Percentiles rank a stretch among this genome's conserved stretches.
Conservation (phyloP, 2,113 vertebrate species). For the Riparia riparia region DNA sequence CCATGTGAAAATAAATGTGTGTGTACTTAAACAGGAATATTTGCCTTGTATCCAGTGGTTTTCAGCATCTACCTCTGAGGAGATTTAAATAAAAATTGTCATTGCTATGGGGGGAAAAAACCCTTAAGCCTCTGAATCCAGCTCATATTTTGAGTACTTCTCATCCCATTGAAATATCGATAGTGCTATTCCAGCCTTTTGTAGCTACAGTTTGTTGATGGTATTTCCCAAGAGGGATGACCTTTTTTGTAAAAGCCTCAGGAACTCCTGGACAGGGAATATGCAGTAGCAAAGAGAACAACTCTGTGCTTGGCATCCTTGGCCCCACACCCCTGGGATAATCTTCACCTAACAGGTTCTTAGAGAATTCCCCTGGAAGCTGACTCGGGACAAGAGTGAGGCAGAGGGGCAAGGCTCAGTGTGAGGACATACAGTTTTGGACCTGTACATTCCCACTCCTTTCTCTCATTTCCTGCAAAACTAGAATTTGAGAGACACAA, state of each 20-base stretch:
- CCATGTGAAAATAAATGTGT: neutral
- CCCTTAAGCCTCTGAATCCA: neutral
- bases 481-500: neutral
- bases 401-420: neutral
- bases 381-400: neutral
- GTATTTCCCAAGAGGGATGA: neutral
- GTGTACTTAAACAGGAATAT: neutral
- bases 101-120: neutral
- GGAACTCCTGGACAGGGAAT: neutral
- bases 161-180: neutral
- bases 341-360: neutral
- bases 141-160: neutral
- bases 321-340: neutral
- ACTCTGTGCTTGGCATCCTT: neutral
- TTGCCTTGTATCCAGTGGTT: neutral
- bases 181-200: neutral
- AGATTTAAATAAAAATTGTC: conserved; percentile 28
- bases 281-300: neutral
- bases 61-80: neutral
- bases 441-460: neutral
- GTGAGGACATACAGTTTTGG: neutral
- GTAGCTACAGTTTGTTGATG: neutral
- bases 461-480: neutral
- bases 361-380: neutral
- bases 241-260: neutral